Evolutionary conservation across 2,888 invertebrate species (phyloP), one percentile per base, ranked within the genome.

Genomic region (Drosophila sordidula): DNA sequence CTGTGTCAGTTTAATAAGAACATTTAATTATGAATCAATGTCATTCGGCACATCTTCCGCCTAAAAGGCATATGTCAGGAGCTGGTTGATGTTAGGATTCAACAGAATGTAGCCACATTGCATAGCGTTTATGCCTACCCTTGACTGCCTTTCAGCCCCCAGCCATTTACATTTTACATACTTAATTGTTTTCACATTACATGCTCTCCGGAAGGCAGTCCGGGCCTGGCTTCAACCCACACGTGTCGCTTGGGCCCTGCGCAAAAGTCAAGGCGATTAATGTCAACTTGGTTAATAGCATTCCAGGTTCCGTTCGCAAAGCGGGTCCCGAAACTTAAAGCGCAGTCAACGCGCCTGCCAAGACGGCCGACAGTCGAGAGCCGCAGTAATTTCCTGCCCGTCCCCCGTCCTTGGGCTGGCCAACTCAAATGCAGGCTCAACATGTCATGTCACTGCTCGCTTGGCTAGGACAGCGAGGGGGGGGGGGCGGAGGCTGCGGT

Each of bases 271-370:
- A 70, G 72, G 69, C 85, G 89, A 86, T 86, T 86, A 86, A 86
- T 86, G 85, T 89, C 85, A 86, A 89, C 77, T 84, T 81, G 75
- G 87, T 89, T 86, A 86, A 86, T 89, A 79, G 87, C 87, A 85
- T 85, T 84, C 79, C 89, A 64, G 61, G 76, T 81, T 76, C 51
- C 63, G 70, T 52, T 61, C 66, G 57, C 77, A 59, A 69, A 59
- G 81, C 56, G 58, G 72, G 68, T 57, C 38, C 66, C 55, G 63
- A 73, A 83, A 81, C 86, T 83, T 83, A 69, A 82, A 80, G 84
- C 73, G 57, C 74, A 71, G 57, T 69, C 57, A 56, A 11, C 42
- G 16, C 32, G 41, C 6, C 26, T 45, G 66, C 55, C 45, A 56
- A 70, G 70, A 58, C 69, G 29, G 9, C 29, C 29, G 26, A 29